A percentile compares a stretch with the other conserved stretches of the same genome.
Conservation (phyloP, 2,888 invertebrate species). For the Onchidella celtica region DNA sequence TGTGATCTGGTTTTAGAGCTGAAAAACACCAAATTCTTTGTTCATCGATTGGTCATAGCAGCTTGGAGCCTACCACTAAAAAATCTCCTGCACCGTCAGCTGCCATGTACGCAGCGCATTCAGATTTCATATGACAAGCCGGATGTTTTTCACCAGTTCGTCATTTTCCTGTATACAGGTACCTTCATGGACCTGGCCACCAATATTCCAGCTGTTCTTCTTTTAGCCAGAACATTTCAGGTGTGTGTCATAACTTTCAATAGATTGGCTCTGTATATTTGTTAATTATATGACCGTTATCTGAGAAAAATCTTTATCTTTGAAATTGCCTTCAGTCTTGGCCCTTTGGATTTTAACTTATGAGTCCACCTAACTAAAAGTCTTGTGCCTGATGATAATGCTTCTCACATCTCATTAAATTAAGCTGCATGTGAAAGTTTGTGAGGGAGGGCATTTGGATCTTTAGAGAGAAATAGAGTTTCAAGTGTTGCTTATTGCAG, state of each 20-base stretch:
- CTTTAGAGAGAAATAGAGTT: too few relatives aligned
- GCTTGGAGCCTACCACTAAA: conserved; percentile 86
- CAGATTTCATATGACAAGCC: conserved; percentile 80
- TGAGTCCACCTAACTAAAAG: too few relatives aligned
- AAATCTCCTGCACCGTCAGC: conserved; percentile 82
- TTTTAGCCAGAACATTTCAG: conserved; percentile 43
- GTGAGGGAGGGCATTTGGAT: too few relatives aligned
- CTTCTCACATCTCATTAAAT: too few relatives aligned
- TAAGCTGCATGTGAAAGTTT: too few relatives aligned
- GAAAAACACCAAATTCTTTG: conserved; percentile 83
- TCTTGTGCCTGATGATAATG: too few relatives aligned
- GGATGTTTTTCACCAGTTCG: conserved; percentile 83
- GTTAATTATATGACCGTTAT: too few relatives aligned
- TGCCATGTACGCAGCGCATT: conserved; percentile 27
- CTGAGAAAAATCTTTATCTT: too few relatives aligned
- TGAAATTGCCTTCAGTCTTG: too few relatives aligned
- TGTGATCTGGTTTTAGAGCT: conserved; percentile 85
- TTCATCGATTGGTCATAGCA: conserved; percentile 85
- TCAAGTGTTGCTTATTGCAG: too few relatives aligned
- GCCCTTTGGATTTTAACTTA: too few relatives aligned
- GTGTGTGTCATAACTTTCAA: conserved; percentile 16
- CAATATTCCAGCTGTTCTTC: conserved; percentile 27
- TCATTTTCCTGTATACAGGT: conserved; percentile 86
- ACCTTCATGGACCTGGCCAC: conserved; percentile 82
- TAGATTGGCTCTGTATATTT: too few relatives aligned